Evolutionary conservation across 2,797 vertebrate genomes (phyloP), one percentile per base, ranked within the genome.

Genomic region (Myotis myotis): DNA sequence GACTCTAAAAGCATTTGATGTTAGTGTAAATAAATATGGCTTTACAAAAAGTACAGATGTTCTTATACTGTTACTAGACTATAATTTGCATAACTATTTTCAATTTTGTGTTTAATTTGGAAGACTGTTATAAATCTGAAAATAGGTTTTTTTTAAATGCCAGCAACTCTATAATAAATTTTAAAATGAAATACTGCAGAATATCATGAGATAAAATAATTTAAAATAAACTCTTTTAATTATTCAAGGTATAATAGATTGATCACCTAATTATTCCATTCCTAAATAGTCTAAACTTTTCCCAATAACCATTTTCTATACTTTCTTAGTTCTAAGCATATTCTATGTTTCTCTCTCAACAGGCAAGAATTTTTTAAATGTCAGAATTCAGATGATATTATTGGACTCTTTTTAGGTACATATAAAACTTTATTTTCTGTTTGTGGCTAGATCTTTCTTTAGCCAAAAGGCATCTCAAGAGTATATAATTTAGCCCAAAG

Each of bases 331-430:
- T 25, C 15, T 25, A 90, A 90, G 25, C 3, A 66, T 79, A 68
- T 1, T 92, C 47, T 90, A 83, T 36, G 79, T 68, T 87, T 78
- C 28, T 81, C 49, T 41, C 30, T n/a, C 57, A 49, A 89, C 70
- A 92, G 68, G 28, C 30, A 91, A 93, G 7, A 15, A 60, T 44
- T 81, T 60, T 71, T 64, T 66, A 81, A 81, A 55, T 71, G 28
- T n/a, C 44, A 89, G 51, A 93, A 92, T 92, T 89, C 49, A 94
- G 44, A 78, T 60, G 25, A 28, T 62, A 62, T 33, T 89, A 82
- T 15, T 70, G n/a, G 57, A 87, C 10, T 68, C 12, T 33, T 91
- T 44, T 47, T 53, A 92, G n/a, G 38, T 60, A 72, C 30, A 92
- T 38, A 28, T 41, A 30, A 92, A 89, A 78, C 51, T 36, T 55